Conservation (phyloP, 2,888 invertebrate species). For the Xanthorhoe designata region DNA sequence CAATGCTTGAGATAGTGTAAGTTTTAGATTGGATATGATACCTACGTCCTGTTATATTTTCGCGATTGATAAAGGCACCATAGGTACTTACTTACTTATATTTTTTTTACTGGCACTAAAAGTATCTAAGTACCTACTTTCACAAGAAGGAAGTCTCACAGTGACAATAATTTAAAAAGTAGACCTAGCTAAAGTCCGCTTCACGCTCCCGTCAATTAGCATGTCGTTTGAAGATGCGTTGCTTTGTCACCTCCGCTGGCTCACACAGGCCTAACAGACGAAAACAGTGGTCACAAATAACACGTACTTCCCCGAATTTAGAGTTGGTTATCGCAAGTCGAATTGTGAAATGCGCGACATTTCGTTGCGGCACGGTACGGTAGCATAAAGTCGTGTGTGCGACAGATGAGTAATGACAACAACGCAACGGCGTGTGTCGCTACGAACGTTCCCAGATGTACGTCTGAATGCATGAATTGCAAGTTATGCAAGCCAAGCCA, state of each 20-base stretch:
- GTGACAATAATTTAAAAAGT: conserved; percentile 61
- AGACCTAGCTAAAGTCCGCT: conserved; percentile 62
- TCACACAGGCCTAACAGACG: conserved; percentile 54
- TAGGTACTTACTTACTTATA: no score
- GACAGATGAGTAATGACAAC: conserved; percentile 85
- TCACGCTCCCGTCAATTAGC: conserved; percentile 81
- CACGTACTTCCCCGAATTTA: conserved; percentile 55
- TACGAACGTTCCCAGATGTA: conserved; percentile 76
- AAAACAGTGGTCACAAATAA: conserved; percentile 48
- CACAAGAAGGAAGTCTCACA: conserved; percentile 47
- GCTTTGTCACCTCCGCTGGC: conserved; percentile 58
- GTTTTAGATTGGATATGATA: neutral
- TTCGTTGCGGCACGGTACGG: conserved; percentile 60
- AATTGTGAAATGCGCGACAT: conserved; percentile 62
- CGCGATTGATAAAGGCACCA: neutral
- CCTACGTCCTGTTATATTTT: neutral
- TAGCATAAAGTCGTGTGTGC: conserved; percentile 76
- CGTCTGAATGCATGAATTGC: conserved; percentile 71
- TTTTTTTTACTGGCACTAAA: neutral
- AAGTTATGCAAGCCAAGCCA: conserved; percentile 74
- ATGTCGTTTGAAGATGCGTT: conserved; percentile 81
- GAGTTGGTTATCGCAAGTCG: conserved; percentile 60
- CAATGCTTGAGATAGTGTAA: neutral
- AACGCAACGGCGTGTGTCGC: conserved; percentile 75
- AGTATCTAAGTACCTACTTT: neutral